These are phyloP conservation scores for Mustela nigripes DNA, from an alignment of 2,113 vertebrate species.

Conservation along the genomic window DNA sequence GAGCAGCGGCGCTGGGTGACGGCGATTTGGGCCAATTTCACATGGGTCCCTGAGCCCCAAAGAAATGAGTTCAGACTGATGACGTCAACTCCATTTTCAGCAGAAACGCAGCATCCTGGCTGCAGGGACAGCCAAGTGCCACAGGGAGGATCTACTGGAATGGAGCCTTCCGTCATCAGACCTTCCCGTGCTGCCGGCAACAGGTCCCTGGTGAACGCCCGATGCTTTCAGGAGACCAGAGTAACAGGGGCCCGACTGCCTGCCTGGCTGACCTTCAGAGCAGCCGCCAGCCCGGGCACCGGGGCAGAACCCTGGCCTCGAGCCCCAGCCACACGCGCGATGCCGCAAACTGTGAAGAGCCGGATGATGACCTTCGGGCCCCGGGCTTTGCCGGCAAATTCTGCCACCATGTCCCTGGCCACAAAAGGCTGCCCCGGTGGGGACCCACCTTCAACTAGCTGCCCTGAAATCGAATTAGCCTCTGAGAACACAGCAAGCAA, in stretches of 20 bases:
- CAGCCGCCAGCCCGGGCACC: neutral
- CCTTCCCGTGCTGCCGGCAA: neutral
- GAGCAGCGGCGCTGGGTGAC: neutral
- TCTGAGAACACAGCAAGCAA: neutral
- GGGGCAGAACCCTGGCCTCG: neutral
- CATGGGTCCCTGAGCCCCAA: neutral
- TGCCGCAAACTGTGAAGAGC: neutral
- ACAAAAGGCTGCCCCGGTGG: too few species aligned
- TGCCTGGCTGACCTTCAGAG: rapidly evolving
- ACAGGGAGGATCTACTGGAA: neutral
- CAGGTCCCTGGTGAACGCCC: neutral
- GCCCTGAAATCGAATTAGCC: neutral
- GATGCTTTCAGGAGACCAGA: neutral
- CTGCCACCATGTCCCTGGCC: rapidly evolving
- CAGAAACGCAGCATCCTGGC: neutral
- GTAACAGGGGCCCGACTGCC: neutral
- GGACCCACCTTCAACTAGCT: neutral
- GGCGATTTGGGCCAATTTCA: too few species aligned
- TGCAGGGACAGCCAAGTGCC: neutral
- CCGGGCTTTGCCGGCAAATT: too few species aligned
- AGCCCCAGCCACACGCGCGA: rapidly evolving
- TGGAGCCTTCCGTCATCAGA: neutral
- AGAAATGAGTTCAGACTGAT: neutral
- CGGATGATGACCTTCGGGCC: neutral
- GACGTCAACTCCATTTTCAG: neutral